Evolutionary conservation across 1,140 invertebrate species (phyloP).

Genomic region (Tribolium madens): DNA sequence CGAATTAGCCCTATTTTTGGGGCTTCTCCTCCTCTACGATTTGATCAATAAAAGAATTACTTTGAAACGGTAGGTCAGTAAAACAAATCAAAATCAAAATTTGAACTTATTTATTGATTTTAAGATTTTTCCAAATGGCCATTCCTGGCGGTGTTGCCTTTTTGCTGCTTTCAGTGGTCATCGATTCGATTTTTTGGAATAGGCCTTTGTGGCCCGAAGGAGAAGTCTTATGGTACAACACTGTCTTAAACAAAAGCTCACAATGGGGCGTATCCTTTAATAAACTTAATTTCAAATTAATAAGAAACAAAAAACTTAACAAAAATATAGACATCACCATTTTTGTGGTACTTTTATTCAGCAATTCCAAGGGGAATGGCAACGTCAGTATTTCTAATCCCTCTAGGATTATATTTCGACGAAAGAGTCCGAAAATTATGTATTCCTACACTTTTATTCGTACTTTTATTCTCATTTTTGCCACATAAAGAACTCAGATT

Average conservation of each 20-base stretch:
- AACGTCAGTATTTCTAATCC: conserved; percentile 84
- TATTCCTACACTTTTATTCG: conserved; percentile 84
- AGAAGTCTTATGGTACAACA: conserved; percentile 97
- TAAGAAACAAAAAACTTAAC: conserved; percentile 61
- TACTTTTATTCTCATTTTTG: conserved; percentile 92
- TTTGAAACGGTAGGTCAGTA: conserved; percentile 67
- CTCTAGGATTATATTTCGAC: conserved; percentile 83
- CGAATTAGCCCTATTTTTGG: conserved; percentile 90
- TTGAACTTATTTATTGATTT: conserved; percentile 55
- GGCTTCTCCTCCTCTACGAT: conserved; percentile 87
- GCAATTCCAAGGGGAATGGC: conserved; percentile 92
- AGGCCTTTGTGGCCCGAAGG: conserved; percentile 96
- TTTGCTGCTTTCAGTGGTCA: conserved; percentile 78
- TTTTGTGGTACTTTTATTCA: conserved; percentile 99
- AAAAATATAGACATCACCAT: conserved; percentile 85
- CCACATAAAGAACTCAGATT: conserved; percentile 99
- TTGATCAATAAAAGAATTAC: conserved; percentile 73
- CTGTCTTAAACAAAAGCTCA: conserved; percentile 93
- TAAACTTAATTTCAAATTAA: not conserved
- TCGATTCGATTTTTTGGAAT: conserved; percentile 96
- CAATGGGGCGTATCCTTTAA: conserved; percentile 96
- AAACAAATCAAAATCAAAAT: conserved; percentile 45
- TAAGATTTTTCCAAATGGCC: conserved; percentile 79
- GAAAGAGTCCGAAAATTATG: conserved; percentile 76
- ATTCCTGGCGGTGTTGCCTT: conserved; percentile 78